Percentiles rank a stretch among this genome's conserved stretches.
Evolutionary conservation across 2,888 invertebrate species (phyloP).

Genomic region (Villa cingulata): DNA sequence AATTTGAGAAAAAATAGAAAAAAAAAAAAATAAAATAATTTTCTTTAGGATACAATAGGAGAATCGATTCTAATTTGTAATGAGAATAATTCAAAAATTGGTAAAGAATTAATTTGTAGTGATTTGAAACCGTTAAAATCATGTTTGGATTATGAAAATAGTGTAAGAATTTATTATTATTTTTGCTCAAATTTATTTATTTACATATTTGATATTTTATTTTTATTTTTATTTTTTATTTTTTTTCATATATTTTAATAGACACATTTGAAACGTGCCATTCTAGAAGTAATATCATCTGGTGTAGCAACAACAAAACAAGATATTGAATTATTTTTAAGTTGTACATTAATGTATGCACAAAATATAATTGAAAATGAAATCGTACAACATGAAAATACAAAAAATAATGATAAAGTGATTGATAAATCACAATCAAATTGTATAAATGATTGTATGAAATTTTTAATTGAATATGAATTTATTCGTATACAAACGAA

Average conservation of each 20-base stretch:
- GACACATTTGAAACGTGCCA: conserved; percentile 54
- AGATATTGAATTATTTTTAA: conserved; percentile 63
- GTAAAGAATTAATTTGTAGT: conserved; percentile 53
- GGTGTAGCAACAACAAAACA: conserved; percentile 58
- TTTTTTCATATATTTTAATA: conserved; percentile 11
- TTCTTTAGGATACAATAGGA: conserved; percentile 45
- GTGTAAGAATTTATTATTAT: conserved; percentile 21
- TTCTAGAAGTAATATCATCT: conserved; percentile 75
- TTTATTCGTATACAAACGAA: conserved; percentile 54
- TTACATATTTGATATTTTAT: not conserved
- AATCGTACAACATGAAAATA: not conserved
- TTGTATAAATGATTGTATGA: conserved; percentile 40
- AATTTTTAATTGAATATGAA: conserved; percentile 66
- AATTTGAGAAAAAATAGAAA: no score
- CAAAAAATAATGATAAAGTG: not conserved
- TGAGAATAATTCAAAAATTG: conserved; percentile 55
- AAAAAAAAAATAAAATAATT: not conserved
- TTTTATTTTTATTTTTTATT: not conserved
- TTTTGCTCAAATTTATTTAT: not conserved
- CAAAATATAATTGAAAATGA: conserved; percentile 16
- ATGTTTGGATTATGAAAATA: conserved; percentile 58
- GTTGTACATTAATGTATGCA: conserved; percentile 55
- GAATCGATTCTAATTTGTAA: conserved; percentile 88
- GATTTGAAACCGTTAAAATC: conserved; percentile 61
- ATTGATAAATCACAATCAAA: not conserved